Base-by-base conservation (phyloP, 2,113 vertebrate species). In the Pelmatolapia mariae region DNA sequence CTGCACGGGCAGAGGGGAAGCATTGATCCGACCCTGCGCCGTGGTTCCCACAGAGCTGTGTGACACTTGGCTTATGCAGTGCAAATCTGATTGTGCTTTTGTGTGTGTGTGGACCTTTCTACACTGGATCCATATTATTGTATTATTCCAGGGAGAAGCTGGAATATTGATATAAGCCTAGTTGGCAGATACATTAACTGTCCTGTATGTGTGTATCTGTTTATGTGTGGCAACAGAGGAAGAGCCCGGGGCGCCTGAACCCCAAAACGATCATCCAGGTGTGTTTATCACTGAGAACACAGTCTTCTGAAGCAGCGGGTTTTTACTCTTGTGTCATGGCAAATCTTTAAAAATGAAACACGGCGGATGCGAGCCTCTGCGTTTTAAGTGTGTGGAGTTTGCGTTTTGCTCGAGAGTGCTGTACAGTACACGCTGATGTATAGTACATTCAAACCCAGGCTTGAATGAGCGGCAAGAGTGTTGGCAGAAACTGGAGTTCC, bases 11-110 rank as follows among this genome's bases (percentile, higher is more conserved):
- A 80, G 79, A 50, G 78, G 73, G 78, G 88, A 52, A 66, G 80
- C 91, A 93, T 94, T 86, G 91, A 95, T 93, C 84, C 68, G 86
- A 89, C 84, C 89, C 89, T 87, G 84, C 50, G 63, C 83, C 87
- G 80, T 52, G 83, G 82, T 87, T 89, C 82, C 87, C 89, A 89
- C 73, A 40, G 85, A 91, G 84, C 80, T 11, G 19, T 86, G 82
- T 88, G 82, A 81, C 85, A 84, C 83, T 91, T 26, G 47, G 80
- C 61, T 90, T 91, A 89, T 87, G 89, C 79, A 79, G 36, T 78
- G 86, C 56, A 79, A 86, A 82, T 81, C 83, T 87, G 43, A 76
- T 82, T 78, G 56, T 29, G 15, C 45, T 29, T 78, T 50, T 52
- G 26, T 78, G 63, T 86, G 84, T n/a, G 9, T 86, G 80, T 53